phyloP scores from a whole-genome alignment of 2,888 invertebrate species.

The Alsophila aescularia region DNA sequence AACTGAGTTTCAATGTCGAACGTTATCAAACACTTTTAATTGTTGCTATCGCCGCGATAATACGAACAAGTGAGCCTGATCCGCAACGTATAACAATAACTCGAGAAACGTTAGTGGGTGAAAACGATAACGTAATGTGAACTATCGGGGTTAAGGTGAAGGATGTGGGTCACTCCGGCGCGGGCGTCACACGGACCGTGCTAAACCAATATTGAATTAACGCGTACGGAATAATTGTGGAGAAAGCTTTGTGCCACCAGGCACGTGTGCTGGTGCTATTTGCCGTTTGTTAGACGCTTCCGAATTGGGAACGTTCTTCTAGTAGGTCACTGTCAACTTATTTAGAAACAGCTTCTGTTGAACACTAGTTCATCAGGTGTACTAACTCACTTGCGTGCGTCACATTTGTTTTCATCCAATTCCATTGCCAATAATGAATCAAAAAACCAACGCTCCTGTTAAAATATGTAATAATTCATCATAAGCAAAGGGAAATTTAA shows the following conservation, averaged over 20 bases:
- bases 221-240: conserved; percentile 75
- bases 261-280: conserved; percentile 31
- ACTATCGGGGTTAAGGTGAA: conserved; percentile 58
- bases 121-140: conserved; percentile 44
- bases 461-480: conserved; percentile 16
- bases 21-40: conserved; percentile 30
- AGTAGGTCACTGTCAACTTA: not conserved
- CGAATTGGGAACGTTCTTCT: conserved; percentile 12
- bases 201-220: conserved; percentile 80
- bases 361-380: too few relatives aligned
- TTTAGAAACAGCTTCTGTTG: not conserved
- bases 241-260: conserved; percentile 63
- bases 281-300: conserved; percentile 37
- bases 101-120: conserved; percentile 36
- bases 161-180: conserved; percentile 63
- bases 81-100: conserved; percentile 33
- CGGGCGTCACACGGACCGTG: conserved; percentile 58
- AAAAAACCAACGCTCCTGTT: not conserved
- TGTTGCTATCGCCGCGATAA: conserved; percentile 42
- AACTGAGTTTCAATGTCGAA: conserved; percentile 28
- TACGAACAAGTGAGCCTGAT: conserved; percentile 39
- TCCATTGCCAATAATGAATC: not conserved
- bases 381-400: not conserved
- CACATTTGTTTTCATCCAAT: conserved; percentile 1
- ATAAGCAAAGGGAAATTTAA: conserved; percentile 13